Evolutionary conservation across 1,140 invertebrate genomes (phyloP), one percentile per base, ranked within the genome.

Genomic region (Leptoteleia sp.): DNA sequence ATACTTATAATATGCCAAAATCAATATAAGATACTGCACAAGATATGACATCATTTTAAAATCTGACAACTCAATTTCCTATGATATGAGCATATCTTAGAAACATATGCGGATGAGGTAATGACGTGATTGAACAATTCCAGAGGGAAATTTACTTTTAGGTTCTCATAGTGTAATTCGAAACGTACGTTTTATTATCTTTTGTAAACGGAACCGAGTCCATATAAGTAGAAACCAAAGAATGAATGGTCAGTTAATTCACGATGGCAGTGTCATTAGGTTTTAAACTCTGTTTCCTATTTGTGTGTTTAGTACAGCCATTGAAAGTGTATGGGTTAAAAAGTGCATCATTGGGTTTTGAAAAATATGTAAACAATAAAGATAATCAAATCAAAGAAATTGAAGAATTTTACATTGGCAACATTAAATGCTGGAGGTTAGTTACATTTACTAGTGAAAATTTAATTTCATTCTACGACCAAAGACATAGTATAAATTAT

Each of bases 161-260:
- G 27, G 40, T 52, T 59, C 8, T 50, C 52, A 67, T 50, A 67
- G 22, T 4, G 62, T 61, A 79, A 81, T 71, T 47, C 22, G 68
- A 81, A 54, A 22, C 71, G 59, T 29, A 52, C 31, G 31, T 57
- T n/a, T 37, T 76, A 67, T 81, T 83, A 84, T 85, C 84, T 81
- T 85, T 73, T 80, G 80, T 84, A 82, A 84, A 86, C 82, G 52
- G 37, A 77, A 71, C 78, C 45, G 59, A 68, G 67, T 81, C 76
- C 57, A 81, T 84, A 84, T 84, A 83, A 84, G 79, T 67, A 72
- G 38, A 57, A 31, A 22, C 6, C 16, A 45, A 76, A 68, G 48
- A 52, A 73, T 55, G 19, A 72, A 59, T 64, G 27, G 29, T 8
- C 40, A 73, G 72, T 76, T 62, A 42, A 27, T 70, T 76, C 73